Base-by-base conservation (phyloP, 2,888 invertebrate species). In the Vannuccia rotundouncinata region DNA sequence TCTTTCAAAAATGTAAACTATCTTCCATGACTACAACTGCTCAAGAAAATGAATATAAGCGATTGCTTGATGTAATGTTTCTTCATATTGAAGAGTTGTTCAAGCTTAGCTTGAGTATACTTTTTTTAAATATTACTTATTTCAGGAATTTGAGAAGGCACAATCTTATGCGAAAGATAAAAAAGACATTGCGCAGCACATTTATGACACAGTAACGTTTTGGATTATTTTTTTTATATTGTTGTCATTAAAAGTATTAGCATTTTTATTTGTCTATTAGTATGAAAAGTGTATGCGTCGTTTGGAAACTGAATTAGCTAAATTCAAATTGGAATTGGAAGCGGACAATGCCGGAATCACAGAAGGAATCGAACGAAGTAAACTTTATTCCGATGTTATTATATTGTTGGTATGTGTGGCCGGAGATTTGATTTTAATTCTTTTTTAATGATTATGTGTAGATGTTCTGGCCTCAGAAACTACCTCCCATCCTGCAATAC, bases 281-380 rank as follows among this genome's bases (percentile, higher is more conserved):
- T 31, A 74, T 29, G 10, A 17, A 25, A 59, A 76, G 17, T 13
- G 66, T 17, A 31, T 29, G 31, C 28, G 74, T 13, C 91, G 94
- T 87, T 90, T 99, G 79, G 94, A 93, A 90, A 91, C 91, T 88
- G 99, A 99, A 87, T 89, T 97, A 78, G 93, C 94, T 84, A 98
- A 99, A 88, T 99, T 99, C 88, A 98, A 98, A 89, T 94, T 96
- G 91, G 99, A 99, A 89, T 89, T 99, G 81, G 99, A 99, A 89
- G 98, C 98, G 0, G 99, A 99, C 88, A 95, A 97, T 90, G 94
- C 96, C 84, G 98, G 98, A 0, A 95, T 97, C 79, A 98, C 98
- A 0, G 97, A 97, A 89, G 90, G 94, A 77, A 88, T 98, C 83
- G 97, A 98, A 89, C 95, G 95, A 88, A 90, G 90, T 88, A 84